Evolutionary conservation across 1,140 invertebrate species (phyloP).

Genomic region (Papilio glaucus): DNA sequence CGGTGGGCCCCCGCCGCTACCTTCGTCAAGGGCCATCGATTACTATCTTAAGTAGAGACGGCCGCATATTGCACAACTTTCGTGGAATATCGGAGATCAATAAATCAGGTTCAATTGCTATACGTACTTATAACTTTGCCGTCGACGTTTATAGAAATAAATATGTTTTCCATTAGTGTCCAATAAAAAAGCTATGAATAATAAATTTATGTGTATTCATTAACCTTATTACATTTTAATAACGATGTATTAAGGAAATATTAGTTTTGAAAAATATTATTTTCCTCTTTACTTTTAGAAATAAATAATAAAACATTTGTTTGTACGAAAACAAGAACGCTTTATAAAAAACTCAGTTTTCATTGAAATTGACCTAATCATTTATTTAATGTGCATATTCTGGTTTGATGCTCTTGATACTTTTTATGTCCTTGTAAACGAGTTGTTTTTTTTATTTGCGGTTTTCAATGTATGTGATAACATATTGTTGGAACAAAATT

Average conservation of each 20-base stretch:
- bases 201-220: slow-evolving; percentile 12
- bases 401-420: slow-evolving; percentile 1
- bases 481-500: neutral
- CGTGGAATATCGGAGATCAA: slow-evolving; percentile 55
- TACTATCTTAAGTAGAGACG: slow-evolving; percentile 58
- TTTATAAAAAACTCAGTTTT: no score
- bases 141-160: slow-evolving; percentile 27
- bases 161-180: slow-evolving; percentile 13
- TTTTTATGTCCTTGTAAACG: neutral
- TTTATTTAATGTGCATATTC: no score
- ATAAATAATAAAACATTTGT: no score
- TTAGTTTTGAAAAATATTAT: neutral
- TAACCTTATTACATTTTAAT: neutral
- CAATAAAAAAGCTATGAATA: slow-evolving; percentile 21
- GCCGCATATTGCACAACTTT: slow-evolving; percentile 72
- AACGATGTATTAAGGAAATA: neutral
- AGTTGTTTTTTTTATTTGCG: neutral
- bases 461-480: neutral
- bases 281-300: no score
- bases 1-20: slow-evolving; percentile 53
- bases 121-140: slow-evolving; percentile 43
- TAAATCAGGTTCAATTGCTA: slow-evolving; percentile 51
- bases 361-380: no score
- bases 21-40: slow-evolving; percentile 73
- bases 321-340: no score